Base-by-base conservation (phyloP, 1,140 invertebrate genomes). In the Zophobas morio region DNA sequence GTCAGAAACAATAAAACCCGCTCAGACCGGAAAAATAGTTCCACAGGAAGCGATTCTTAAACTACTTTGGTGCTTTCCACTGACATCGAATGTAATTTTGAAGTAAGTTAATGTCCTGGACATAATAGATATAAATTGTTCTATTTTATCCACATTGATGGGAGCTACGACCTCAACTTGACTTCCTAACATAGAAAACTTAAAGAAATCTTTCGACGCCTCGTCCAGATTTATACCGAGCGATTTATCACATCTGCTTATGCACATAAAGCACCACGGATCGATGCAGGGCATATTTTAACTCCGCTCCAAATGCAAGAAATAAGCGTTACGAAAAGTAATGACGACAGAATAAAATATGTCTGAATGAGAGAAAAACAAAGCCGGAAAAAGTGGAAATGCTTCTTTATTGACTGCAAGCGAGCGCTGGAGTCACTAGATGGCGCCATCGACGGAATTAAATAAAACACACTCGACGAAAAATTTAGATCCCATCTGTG, bases 121-220 rank as follows among this genome's bases (percentile, higher is more conserved):
- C 78, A 74, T 82, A 82, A 82, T 83, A 77, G 82, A 83, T 82
- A 83, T 83, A 83, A 83, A 83, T 83, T 82, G 80, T 80, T 80
- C 80, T 73, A 78, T 80, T 82, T 80, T 80, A 74, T 75, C 70
- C 78, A 76, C 40, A 71, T 78, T 81, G 80, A 78, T 81, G 66
- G 76, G 72, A 77, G 77, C 60, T 66, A 32, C 60, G 60, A 66
- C 39, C 60, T 66, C 60, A 66, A 66, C 60, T 66, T 66, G 60
- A 66, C 60, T 66, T 66, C 39, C 37, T 6, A 66, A 66, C 60
- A 66, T 42, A 66, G n/a, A 66, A 32, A 66, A 66, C 60, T 66
- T 66, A 39, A 66, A 66, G 60, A 42, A 66, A 66, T 66, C 60
- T 66, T 66, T 66, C 60, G 60, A 66, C 60, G 60, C 37, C 60